Percentiles rank a stretch among this genome's conserved stretches.
These are phyloP conservation scores for Sympetrum striolatum DNA, from an alignment of 2,888 invertebrate genomes.

Conservation along the genomic window DNA sequence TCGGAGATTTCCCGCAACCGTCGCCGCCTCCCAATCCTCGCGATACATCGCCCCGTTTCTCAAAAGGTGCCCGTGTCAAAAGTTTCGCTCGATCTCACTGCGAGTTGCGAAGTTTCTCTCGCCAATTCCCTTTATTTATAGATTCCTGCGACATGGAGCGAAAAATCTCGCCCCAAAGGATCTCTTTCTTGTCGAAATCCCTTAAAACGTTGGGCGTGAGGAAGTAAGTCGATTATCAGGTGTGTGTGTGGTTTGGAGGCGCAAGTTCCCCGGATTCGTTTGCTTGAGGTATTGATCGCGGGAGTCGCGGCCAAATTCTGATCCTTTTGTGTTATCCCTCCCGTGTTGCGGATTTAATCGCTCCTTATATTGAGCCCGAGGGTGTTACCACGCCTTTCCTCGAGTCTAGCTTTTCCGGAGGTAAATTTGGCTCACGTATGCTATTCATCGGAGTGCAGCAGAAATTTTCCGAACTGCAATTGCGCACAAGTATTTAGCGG, in stretches of 20 bases:
- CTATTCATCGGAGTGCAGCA: no score
- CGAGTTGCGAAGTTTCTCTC: neutral
- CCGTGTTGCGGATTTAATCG: no score
- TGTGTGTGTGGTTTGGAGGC: neutral
- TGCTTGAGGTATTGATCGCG: neutral
- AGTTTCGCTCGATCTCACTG: neutral
- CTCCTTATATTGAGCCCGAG: no score
- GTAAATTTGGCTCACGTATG: no score
- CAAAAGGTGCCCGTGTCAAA: neutral
- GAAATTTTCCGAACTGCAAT: no score
- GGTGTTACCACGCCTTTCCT: no score
- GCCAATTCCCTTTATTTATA: neutral
- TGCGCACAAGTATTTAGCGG: no score
- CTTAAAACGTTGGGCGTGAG: neutral
- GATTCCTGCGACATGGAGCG: neutral
- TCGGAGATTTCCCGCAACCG: no score
- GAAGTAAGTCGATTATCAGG: neutral
- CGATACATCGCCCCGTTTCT: neutral
- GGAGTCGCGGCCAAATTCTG: neutral
- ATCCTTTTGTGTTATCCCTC: neutral
- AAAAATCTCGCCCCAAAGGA: neutral
- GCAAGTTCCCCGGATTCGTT: neutral
- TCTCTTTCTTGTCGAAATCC: neutral
- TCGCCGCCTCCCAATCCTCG: neutral
- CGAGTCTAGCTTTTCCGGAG: no score